A percentile compares a stretch with the other conserved stretches of the same genome.
phyloP scores from a whole-genome alignment of 2,797 vertebrate species.

The Avahi laniger region DNA sequence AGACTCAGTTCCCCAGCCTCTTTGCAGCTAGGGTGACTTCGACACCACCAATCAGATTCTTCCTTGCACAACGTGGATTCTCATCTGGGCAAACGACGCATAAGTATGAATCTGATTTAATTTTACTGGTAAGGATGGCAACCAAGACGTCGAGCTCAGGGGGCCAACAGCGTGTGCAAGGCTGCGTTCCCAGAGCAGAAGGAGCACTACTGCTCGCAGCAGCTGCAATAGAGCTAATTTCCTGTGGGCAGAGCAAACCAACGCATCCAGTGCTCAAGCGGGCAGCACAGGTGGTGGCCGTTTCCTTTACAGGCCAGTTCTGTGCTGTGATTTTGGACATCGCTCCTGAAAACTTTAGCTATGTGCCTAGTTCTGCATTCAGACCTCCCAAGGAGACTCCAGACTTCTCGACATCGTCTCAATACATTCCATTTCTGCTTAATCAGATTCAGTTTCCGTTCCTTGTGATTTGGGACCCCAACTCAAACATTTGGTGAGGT shows the following conservation, averaged over 20 bases:
- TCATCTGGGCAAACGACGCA: background rate
- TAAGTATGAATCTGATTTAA: background rate
- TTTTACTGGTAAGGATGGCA: background rate
- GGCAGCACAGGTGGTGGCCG: too few relatives aligned
- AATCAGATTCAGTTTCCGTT: background rate
- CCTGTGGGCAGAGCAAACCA: background rate
- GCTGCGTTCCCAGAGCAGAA: background rate
- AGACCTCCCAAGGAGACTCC: background rate
- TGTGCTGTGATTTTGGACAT: background rate
- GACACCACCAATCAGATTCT: background rate
- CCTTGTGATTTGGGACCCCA: background rate
- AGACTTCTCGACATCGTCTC: background rate
- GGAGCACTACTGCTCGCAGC: background rate
- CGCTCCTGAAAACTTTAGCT: background rate
- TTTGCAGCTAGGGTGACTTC: background rate
- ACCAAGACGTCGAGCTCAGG: background rate
- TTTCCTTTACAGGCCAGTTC: background rate
- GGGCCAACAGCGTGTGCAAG: background rate
- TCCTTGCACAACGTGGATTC: background rate
- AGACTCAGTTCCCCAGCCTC: background rate
- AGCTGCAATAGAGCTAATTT: background rate
- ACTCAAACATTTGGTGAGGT: background rate
- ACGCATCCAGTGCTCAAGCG: accelerated
- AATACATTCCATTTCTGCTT: background rate
- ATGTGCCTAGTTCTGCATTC: background rate